These are phyloP conservation scores for Siniperca scherzeri DNA, from an alignment of 2,797 vertebrate species.

Conservation along the genomic window DNA sequence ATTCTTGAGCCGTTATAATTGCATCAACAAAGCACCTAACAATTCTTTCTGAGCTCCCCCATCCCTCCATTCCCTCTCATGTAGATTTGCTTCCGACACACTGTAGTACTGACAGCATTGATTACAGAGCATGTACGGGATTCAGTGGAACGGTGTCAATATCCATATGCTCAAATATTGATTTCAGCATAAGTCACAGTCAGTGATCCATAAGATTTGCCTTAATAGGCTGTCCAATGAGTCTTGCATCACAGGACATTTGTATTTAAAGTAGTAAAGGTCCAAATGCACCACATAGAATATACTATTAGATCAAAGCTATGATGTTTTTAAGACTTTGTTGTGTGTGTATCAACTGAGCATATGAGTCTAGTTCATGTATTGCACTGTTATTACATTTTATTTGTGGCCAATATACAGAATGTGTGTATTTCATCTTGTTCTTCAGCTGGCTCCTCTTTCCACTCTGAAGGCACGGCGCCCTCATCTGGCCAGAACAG, in stretches of 20 bases:
- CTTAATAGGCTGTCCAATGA: neutral
- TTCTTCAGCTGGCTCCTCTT: neutral
- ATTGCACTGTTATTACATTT: neutral
- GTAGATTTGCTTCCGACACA: neutral
- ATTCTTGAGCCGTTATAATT: conserved; percentile 47
- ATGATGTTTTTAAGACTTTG: neutral
- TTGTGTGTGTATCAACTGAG: neutral
- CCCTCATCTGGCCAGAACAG: conserved; percentile 37
- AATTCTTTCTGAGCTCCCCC: conserved; percentile 32
- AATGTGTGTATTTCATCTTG: neutral
- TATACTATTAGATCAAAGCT: neutral
- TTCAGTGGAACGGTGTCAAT: neutral
- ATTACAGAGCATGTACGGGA: conserved; percentile 7
- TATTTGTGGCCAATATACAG: neutral
- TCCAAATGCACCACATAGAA: neutral
- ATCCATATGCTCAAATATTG: conserved; percentile 16
- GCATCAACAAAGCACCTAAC: conserved; percentile 46
- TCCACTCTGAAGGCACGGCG: neutral
- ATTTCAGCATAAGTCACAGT: conserved; percentile 10
- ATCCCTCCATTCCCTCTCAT: neutral
- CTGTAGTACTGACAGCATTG: conserved; percentile 13
- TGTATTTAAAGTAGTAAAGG: neutral
- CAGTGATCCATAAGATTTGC: neutral
- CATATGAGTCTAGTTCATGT: neutral
- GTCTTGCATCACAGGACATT: neutral